Evolutionary conservation across 1,140 invertebrate genomes (phyloP).

Genomic region (Bombus confusus): DNA sequence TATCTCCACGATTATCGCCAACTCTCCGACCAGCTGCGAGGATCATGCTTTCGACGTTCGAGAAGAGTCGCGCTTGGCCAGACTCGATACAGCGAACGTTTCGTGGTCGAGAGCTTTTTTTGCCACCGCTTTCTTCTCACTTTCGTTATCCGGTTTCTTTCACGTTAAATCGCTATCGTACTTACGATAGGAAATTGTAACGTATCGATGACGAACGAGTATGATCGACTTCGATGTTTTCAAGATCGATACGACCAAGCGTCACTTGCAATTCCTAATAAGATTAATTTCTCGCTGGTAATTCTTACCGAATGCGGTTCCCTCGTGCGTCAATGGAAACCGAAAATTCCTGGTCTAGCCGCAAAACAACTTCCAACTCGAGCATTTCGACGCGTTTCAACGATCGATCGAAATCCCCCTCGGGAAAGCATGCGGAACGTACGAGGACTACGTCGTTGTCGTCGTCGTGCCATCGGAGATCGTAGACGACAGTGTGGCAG

Average conservation of each 20-base stretch:
- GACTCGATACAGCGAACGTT: not conserved
- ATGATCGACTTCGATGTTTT: too few species aligned
- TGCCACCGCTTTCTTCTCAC: too few species aligned
- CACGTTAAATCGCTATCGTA: too few species aligned
- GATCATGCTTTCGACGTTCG: slow-evolving; percentile 4
- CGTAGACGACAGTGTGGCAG: slow-evolving; percentile 7
- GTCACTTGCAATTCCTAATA: too few species aligned
- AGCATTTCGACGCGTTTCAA: slow-evolving; percentile 7
- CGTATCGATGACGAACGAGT: too few species aligned
- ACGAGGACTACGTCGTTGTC: not conserved
- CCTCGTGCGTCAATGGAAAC: not conserved
- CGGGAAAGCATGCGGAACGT: slow-evolving; percentile 14
- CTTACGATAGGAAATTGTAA: too few species aligned
- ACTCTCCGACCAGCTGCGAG: not conserved
- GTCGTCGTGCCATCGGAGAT: slow-evolving; percentile 16
- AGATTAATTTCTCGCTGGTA: not conserved
- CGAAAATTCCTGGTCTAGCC: not conserved
- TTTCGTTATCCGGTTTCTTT: too few species aligned
- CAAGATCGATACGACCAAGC: too few species aligned
- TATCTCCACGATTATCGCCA: not conserved
- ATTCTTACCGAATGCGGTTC: not conserved
- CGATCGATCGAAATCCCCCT: not conserved
- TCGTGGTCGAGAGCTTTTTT: too few species aligned
- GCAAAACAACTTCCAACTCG: not conserved
- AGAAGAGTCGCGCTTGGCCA: not conserved